Evolutionary conservation across 2,888 invertebrate genomes (phyloP), one percentile per base, ranked within the genome.

Genomic region (Nudaria mundana): DNA sequence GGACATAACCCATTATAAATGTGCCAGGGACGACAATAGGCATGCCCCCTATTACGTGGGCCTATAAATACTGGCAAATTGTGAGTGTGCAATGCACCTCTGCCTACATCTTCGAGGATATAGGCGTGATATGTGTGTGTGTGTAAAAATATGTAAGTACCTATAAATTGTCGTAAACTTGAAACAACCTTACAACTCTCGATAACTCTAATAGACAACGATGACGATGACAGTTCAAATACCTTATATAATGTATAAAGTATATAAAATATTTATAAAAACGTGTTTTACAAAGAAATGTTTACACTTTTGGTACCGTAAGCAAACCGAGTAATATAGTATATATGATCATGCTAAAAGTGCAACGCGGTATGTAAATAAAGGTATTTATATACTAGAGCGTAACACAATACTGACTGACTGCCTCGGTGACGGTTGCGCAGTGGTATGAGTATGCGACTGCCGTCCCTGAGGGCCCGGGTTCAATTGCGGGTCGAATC

Each of bases 331-430:
- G 44, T 56, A 63, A 66, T 57, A 66, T 15, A 44, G 44, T 57
- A 51, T 55, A n/a, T 60, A 66, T 64, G 57, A 52, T 48, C 34
- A 40, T 50, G 63, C 59, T 68, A 71, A 69, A 62, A 64, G 66
- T 62, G 61, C 52, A 58, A 59, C 60, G 53, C 54, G 31, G 24
- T 26, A 25, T 48, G 14, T 6, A 5, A 12, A 8, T 29, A 24
- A 41, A 29, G 32, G 30, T 30, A 1, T 3, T 11, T 10, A 4
- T 6, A 5, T 23, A 34, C 13, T 25, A 15, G 11, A 23, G n/a
- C n/a, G n/a, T n/a, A n/a, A n/a, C n/a, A n/a, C n/a, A n/a, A n/a
- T n/a, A n/a, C n/a, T n/a, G n/a, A n/a, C n/a, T n/a, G n/a, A n/a
- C n/a, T n/a, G n/a, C n/a, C n/a, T n/a, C n/a, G n/a, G n/a, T n/a